Evolutionary conservation across 2,797 vertebrate genomes (phyloP).

Genomic region (Epinephelus awoara): DNA sequence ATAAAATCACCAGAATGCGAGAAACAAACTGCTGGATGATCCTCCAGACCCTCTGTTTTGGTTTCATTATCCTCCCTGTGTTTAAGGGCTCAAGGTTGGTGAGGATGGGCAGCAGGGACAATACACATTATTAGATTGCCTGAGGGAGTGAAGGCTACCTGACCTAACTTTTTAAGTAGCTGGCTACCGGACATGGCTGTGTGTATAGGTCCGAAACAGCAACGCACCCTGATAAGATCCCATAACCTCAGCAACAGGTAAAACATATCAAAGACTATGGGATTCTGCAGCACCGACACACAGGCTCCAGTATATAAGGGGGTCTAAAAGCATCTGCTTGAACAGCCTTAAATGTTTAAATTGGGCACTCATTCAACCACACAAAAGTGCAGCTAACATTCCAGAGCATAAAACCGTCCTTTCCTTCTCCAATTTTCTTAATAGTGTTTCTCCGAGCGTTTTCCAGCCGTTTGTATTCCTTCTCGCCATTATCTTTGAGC

Average conservation of each 20-base stretch:
- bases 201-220: background rate
- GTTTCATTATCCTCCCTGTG: too few relatives aligned
- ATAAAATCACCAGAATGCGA: too few relatives aligned
- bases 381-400: constrained; percentile 8
- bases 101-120: too few relatives aligned
- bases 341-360: constrained; percentile 1
- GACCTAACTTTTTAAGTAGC: too few relatives aligned
- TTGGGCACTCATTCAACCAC: background rate
- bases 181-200: background rate
- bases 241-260: background rate
- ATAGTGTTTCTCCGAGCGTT: constrained; percentile 21
- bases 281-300: background rate
- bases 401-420: constrained; percentile 24
- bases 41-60: too few relatives aligned
- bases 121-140: too few relatives aligned
- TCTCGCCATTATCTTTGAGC: constrained; percentile 50
- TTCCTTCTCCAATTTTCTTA: constrained; percentile 33
- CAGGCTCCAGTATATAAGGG: background rate
- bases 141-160: too few relatives aligned
- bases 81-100: too few relatives aligned
- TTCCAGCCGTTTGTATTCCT: constrained; percentile 30
- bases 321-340: background rate
- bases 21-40: too few relatives aligned
- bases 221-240: background rate
- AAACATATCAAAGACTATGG: background rate